A percentile compares a stretch with the other conserved stretches of the same genome.
phyloP scores from a whole-genome alignment of 1,140 invertebrate genomes.

The Argopecten irradians region DNA sequence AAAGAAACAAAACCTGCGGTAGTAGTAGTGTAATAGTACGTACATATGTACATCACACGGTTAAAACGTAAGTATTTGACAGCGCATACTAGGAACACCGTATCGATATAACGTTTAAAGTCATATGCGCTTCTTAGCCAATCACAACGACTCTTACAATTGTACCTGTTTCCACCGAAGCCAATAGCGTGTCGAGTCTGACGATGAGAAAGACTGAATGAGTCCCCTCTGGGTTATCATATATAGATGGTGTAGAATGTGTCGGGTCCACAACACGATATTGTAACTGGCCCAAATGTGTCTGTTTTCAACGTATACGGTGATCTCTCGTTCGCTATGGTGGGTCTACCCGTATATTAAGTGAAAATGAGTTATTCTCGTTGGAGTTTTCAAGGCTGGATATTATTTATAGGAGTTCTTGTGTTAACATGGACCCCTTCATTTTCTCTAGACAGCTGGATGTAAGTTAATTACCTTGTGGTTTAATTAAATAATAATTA shows the following conservation, averaged over 20 bases:
- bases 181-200: neutral
- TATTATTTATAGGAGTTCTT: constrained; percentile 10
- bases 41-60: neutral
- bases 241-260: constrained; percentile 9
- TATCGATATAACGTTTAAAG: neutral
- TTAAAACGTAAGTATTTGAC: constrained; percentile 17
- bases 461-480: constrained; percentile 26
- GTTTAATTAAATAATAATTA: neutral
- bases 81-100: neutral
- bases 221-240: neutral
- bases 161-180: constrained; percentile 14
- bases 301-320: constrained; percentile 9
- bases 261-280: neutral
- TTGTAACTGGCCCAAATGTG: constrained; percentile 15
- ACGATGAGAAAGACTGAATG: neutral
- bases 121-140: neutral
- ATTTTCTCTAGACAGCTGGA: constrained; percentile 34
- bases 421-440: constrained; percentile 28
- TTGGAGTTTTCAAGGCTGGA: constrained; percentile 37
- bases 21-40: neutral
- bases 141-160: neutral
- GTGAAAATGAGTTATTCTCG: neutral
- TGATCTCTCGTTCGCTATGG: neutral
- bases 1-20: neutral
- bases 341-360: neutral